These are phyloP conservation scores for Apteryx mantelli DNA, from an alignment of 2,113 vertebrate species.

Conservation along the genomic window DNA sequence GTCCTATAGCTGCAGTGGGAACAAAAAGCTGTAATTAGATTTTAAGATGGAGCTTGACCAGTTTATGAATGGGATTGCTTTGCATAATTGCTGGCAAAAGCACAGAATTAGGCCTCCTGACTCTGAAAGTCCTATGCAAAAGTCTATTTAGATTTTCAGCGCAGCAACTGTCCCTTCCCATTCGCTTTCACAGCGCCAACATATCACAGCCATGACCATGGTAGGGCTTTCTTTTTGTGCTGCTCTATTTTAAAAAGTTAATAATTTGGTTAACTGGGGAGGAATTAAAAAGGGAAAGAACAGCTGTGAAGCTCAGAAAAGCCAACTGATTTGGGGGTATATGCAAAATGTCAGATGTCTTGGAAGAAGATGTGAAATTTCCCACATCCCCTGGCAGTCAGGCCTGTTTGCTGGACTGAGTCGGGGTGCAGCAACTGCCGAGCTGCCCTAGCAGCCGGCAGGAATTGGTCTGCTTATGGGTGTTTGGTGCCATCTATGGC, in stretches of 20 bases:
- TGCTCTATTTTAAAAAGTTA: not conserved
- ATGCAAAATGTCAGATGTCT: not conserved
- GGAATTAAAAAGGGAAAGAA: not conserved
- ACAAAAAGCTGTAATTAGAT: not conserved
- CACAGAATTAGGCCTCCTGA: not conserved
- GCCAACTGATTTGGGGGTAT: not conserved
- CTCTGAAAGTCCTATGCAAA: not conserved
- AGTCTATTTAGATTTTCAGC: not conserved
- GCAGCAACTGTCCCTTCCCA: not conserved
- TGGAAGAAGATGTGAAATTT: not conserved
- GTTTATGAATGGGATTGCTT: not conserved
- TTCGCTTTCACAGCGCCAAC: not conserved
- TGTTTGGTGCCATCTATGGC: slow-evolving; percentile 68
- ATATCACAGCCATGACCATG: not conserved
- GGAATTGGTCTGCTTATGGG: not conserved
- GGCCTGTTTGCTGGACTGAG: not conserved
- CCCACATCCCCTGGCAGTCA: accelerated
- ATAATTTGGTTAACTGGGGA: not conserved
- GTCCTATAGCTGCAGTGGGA: not conserved
- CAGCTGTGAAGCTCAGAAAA: not conserved
- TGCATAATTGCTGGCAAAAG: not conserved
- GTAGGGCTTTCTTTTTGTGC: not conserved
- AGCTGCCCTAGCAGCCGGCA: not conserved
- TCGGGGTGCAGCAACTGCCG: accelerated
- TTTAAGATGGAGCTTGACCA: not conserved